Evolutionary conservation across 2,797 vertebrate species (phyloP).

Genomic region (Cetoscarus ocellatus): DNA sequence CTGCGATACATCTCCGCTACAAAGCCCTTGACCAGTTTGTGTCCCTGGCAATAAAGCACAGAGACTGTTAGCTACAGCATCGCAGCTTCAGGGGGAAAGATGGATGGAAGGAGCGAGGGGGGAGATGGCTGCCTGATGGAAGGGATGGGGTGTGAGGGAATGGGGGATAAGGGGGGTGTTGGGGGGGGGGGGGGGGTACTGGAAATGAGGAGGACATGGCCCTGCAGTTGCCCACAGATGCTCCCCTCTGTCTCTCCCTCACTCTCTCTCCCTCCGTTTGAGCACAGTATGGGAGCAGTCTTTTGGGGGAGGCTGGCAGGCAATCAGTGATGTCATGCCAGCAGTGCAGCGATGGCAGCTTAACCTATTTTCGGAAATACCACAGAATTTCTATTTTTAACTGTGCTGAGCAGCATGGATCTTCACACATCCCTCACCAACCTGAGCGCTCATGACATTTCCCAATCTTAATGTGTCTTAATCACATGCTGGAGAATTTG

Average conservation of each 20-base stretch:
- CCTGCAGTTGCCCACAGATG: constrained; percentile 62
- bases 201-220: constrained; percentile 39
- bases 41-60: constrained; percentile 67
- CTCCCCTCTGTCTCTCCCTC: constrained; percentile 51
- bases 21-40: constrained; percentile 66
- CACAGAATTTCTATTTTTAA: constrained; percentile 88
- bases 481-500: constrained; percentile 21
- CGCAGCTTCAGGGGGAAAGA: constrained; percentile 48
- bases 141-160: constrained; percentile 21
- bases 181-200: background rate
- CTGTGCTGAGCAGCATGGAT: constrained; percentile 82
- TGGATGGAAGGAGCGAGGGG: constrained; percentile 57
- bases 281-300: constrained; percentile 71
- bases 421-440: constrained; percentile 76
- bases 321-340: constrained; percentile 88
- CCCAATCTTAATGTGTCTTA: constrained; percentile 51
- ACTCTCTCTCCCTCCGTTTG: constrained; percentile 53
- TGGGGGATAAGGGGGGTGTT: background rate
- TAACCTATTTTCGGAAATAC: constrained; percentile 91
- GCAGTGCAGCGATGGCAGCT: constrained; percentile 87
- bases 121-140: constrained; percentile 53
- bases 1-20: constrained; percentile 61
- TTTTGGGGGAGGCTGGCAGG: constrained; percentile 81
- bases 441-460: constrained; percentile 69
- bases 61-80: constrained; percentile 57